Base-by-base conservation (phyloP, 2,113 vertebrate genomes). In the Forbesichthys papilliferus region DNA sequence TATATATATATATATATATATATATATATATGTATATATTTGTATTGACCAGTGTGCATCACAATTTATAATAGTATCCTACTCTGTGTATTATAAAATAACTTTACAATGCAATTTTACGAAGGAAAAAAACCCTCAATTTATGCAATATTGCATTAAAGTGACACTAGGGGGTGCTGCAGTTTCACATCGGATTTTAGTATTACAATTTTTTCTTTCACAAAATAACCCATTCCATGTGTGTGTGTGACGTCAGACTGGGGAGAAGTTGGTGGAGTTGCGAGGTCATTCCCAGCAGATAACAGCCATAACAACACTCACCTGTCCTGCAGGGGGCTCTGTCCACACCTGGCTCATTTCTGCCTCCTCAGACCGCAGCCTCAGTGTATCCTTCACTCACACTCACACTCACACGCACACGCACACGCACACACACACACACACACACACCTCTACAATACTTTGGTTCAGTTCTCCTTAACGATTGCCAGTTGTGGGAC, bases 211-310 rank as follows among this genome's bases (percentile, higher is more conserved):
- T 48, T 48, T 48, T 52, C 10, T 36, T 9, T 54, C 27, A 57
- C 13, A 42, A 42, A 42, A 42, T 42, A 6, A 5, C 36, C 5
- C 0, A 5, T 61, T 53, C 14, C n/a, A 9, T 52, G 34, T 53
- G 52, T 70, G 18, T 64, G 36, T 53, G 52, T 58, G 67, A 11
- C 69, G 88, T 84, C 84, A 99, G 96, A 98, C 94, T 0, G 98
- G 98, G 56, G 96, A 98, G 88, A 93, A 94, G 68, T 89, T 98
- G 74, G 60, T 91, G 86, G 96, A 96, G 78, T 91, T 98, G 74
- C 89, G 85, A 66, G 96, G 95, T 48, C 98, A 98, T 74, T 93
- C 93, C 9, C 96, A 96, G 72, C 97, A 98, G 86, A 96, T 98
- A 82, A 98, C 96, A 20, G 96, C 96, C 74, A 87, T 98, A 62